phyloP scores from a whole-genome alignment of 2,113 vertebrate genomes.

The Pseudonaja textilis region DNA sequence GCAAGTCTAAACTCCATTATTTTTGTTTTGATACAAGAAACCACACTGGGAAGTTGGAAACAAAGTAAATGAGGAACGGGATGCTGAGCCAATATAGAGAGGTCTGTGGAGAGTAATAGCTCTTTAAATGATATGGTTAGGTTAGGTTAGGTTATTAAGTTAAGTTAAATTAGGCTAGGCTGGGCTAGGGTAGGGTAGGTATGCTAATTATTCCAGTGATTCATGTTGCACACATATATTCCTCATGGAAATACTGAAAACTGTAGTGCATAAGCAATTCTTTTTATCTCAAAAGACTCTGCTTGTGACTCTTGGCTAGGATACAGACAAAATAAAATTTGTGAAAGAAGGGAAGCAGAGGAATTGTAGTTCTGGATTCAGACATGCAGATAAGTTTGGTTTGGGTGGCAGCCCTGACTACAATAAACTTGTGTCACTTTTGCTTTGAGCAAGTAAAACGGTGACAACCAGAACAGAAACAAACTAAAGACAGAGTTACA shows the following conservation, averaged over 20 bases:
- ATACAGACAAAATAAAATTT: not conserved
- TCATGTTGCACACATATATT: not conserved
- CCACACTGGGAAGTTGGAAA: not conserved
- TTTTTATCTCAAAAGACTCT: not conserved
- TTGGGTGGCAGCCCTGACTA: not conserved
- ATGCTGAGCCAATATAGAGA: not conserved
- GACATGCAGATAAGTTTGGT: not conserved
- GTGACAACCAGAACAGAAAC: not conserved
- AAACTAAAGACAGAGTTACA: not conserved
- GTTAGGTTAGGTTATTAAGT: too few relatives aligned
- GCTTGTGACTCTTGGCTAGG: not conserved
- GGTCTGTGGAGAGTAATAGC: not conserved
- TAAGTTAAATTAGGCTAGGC: too few relatives aligned
- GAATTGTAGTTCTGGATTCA: not conserved
- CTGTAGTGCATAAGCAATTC: not conserved
- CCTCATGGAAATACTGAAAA: not conserved
- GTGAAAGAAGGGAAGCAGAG: not conserved
- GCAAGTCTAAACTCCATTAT: not conserved
- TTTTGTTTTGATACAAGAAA: not conserved
- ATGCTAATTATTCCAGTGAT: not conserved
- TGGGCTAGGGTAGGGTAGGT: not conserved
- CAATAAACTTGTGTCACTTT: not conserved
- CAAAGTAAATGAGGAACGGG: not conserved
- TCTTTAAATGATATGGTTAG: not conserved
- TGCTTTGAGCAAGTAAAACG: not conserved